phyloP scores from a whole-genome alignment of 2,113 vertebrate genomes.

The Oryzias javanicus region DNA sequence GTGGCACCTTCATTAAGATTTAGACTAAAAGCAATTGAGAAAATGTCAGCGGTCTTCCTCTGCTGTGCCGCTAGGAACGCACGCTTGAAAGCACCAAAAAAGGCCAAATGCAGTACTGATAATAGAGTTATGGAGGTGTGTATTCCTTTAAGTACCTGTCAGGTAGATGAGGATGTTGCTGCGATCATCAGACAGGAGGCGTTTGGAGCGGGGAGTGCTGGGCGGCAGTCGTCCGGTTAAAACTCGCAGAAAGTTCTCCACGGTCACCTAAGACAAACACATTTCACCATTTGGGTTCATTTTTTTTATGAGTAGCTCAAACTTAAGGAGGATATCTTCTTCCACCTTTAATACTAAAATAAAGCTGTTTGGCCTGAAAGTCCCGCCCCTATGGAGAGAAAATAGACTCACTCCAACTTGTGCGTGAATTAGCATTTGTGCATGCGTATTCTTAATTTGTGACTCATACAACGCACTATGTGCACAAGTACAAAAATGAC shows the following conservation, averaged over 20 bases:
- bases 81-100: not conserved
- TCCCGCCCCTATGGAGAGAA: too few relatives aligned
- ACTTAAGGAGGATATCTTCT: not conserved
- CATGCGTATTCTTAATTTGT: too few relatives aligned
- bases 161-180: constrained; percentile 99
- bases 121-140: not conserved
- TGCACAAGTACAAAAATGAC: too few relatives aligned
- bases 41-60: not conserved
- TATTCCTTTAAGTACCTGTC: constrained; percentile 77
- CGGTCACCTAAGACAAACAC: constrained; percentile 83
- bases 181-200: constrained; percentile 94
- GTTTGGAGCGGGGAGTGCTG: constrained; percentile 93
- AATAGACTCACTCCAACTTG: too few relatives aligned
- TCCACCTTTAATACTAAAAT: too few relatives aligned
- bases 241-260: constrained; percentile 95
- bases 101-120: not conserved
- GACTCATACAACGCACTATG: too few relatives aligned
- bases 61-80: not conserved
- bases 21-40: not conserved
- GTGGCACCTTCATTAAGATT: not conserved
- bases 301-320: not conserved
- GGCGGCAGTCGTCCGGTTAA: constrained; percentile 93
- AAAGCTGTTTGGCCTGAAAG: too few relatives aligned
- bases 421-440: too few relatives aligned
- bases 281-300: not conserved